Conservation (phyloP, 1,140 invertebrate species). For the Chironomus tepperi region DNA sequence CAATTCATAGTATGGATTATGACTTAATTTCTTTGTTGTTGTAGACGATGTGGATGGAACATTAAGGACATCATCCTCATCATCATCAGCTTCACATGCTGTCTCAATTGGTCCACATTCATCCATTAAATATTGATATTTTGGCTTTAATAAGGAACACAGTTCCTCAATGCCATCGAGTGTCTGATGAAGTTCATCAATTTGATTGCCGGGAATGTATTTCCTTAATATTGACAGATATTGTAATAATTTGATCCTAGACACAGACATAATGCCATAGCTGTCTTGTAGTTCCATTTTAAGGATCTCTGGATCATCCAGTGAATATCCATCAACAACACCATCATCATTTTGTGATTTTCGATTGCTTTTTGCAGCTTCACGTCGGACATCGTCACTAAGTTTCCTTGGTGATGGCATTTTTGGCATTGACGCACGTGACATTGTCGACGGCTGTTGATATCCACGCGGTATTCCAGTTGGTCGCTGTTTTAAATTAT, state of each 20-base stretch:
- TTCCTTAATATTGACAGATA: constrained; percentile 37
- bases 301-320: constrained; percentile 38
- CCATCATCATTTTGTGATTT: constrained; percentile 28
- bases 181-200: constrained; percentile 35
- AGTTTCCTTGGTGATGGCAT: neutral
- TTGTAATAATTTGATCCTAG: constrained; percentile 36
- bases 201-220: constrained; percentile 30
- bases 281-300: constrained; percentile 40
- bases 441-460: neutral
- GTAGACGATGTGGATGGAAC: neutral
- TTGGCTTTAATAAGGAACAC: constrained; percentile 35
- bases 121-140: constrained; percentile 34
- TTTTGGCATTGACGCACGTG: neutral
- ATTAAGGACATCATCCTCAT: neutral
- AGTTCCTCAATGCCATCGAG: constrained; percentile 42
- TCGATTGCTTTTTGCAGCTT: constrained; percentile 25
- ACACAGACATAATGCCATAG: constrained; percentile 39
- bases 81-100: constrained; percentile 38
- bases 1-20: no score
- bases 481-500: neutral
- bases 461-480: neutral
- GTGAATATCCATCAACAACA: constrained; percentile 35
- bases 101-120: constrained; percentile 33
- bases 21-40: neutral
- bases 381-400: neutral